A percentile compares a stretch with the other conserved stretches of the same genome.
phyloP scores from a whole-genome alignment of 2,113 vertebrate species.

The Chloroceryle aenea region DNA sequence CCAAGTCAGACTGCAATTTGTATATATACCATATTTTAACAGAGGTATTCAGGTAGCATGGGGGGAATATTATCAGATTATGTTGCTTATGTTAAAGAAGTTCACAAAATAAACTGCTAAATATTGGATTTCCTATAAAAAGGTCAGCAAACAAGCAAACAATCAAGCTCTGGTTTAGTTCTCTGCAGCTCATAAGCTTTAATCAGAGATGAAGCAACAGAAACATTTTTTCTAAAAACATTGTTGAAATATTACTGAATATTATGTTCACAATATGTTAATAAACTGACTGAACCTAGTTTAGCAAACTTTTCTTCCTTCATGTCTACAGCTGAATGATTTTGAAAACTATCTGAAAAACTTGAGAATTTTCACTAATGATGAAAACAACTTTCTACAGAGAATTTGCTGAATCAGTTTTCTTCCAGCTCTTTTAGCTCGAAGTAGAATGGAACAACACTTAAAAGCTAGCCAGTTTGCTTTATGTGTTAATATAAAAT shows the following conservation, averaged over 20 bases:
- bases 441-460: background rate
- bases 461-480: background rate
- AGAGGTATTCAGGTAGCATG: background rate
- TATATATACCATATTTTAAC: background rate
- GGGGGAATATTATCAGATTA: background rate
- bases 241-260: background rate
- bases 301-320: background rate
- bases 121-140: background rate
- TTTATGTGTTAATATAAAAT: background rate
- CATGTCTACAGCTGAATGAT: background rate
- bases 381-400: background rate
- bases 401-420: background rate
- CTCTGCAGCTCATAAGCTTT: background rate
- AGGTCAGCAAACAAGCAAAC: background rate
- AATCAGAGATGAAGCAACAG: background rate
- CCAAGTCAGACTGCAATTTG: background rate
- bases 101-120: background rate
- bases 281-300: background rate
- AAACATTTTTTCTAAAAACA: background rate
- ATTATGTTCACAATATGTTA: background rate
- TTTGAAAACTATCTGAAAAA: background rate
- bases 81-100: background rate
- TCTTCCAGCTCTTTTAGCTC: background rate
- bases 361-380: background rate
- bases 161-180: background rate